Evolutionary conservation across 2,113 vertebrate species (phyloP), one percentile per base, ranked within the genome.

Genomic region (Cryptoleucopteryx plumbea): DNA sequence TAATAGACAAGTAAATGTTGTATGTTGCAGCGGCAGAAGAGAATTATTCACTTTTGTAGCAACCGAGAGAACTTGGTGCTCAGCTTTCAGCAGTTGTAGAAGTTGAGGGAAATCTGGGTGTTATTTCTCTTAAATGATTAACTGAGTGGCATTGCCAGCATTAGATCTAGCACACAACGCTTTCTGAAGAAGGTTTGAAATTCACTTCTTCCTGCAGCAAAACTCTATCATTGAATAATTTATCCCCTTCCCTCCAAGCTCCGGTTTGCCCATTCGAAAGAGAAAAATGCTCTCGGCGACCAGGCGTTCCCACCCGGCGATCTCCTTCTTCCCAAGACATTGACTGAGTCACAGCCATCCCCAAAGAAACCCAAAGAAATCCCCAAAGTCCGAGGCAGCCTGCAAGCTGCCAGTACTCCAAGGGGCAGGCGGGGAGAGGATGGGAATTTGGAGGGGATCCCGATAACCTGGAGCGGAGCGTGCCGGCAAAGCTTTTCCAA

Each of bases 211-310:
- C 40, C 81, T 82, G 61, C 38, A 68, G 50, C 87, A 84, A 63
- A 86, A 43, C 59, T 88, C 21, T 23, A 0, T 34, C 31, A 32
- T 5, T 94, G 80, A 92, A 87, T 92, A 93, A 89, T 96, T 93
- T 50, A 93, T 70, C 45, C 10, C 19, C 23, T 90, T 82, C 42
- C 61, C 71, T 95, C 45, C n/a, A 50, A 67, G 42, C 18, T 82
- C n/a, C 2, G 3, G 19, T 90, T 80, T 77, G 36, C 77, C 45
- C 32, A 13, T 40, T 77, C 23, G 22, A 47, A 84, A 48, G 31
- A 74, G n/a, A 66, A 82, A 62, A 85, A 87, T 22, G 3, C 6
- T 89, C 31, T 40, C 43, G 50, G 85, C 26, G 74, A 2, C 2
- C n/a, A 74, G 38, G 20, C 0, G 1, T 42, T 78, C 58, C 40